phyloP scores from a whole-genome alignment of 2,888 invertebrate species.

The Calliphora vomitoria region DNA sequence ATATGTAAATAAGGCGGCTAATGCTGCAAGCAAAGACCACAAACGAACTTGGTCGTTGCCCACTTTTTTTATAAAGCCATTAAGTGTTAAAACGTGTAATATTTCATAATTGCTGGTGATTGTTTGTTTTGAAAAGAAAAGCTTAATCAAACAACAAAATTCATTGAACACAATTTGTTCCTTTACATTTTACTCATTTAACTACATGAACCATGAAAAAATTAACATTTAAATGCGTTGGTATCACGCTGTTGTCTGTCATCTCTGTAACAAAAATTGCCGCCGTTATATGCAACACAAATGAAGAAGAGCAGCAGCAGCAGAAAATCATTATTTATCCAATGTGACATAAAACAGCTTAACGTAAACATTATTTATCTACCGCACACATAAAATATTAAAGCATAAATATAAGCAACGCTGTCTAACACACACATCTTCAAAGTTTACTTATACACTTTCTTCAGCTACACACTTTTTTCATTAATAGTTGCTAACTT shows the following conservation, averaged over 20 bases:
- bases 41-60: not conserved
- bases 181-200: not conserved
- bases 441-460: too few species aligned
- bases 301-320: not conserved
- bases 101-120: conserved; percentile 52
- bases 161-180: conserved; percentile 21
- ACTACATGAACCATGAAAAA: not conserved
- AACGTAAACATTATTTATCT: not conserved
- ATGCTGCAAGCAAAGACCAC: conserved; percentile 1
- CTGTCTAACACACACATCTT: not conserved
- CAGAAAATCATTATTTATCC: conserved; percentile 13
- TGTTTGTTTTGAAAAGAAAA: conserved; percentile 2
- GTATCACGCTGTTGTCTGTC: conserved; percentile 30
- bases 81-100: conserved; percentile 58
- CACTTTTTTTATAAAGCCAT: conserved; percentile 48
- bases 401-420: not conserved
- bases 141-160: not conserved
- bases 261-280: not conserved
- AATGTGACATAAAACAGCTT: conserved; percentile 1
- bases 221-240: conserved; percentile 24
- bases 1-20: conserved; percentile 56
- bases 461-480: too few species aligned
- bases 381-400: conserved; percentile 21
- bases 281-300: not conserved
- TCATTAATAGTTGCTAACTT: not conserved